These are phyloP conservation scores for Scalopus aquaticus DNA, from an alignment of 2,113 vertebrate species.

Conservation along the genomic window DNA sequence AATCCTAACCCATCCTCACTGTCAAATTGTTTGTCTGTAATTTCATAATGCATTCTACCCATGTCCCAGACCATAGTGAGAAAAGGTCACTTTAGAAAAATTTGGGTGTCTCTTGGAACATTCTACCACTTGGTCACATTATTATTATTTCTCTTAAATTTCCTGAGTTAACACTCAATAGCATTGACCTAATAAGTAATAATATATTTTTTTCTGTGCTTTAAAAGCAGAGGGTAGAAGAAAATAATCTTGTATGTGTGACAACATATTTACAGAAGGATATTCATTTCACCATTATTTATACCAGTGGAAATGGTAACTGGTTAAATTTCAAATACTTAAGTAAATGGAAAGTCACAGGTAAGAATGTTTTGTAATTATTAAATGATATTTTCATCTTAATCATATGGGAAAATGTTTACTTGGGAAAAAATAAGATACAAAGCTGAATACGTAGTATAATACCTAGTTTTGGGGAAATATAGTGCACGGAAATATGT, in stretches of 20 bases:
- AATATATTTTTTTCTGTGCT: background rate
- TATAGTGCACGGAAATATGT: background rate
- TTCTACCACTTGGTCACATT: background rate
- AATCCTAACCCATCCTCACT: background rate
- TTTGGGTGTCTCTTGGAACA: background rate
- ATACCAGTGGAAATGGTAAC: background rate
- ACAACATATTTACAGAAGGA: background rate
- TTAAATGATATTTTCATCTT: slow-evolving; percentile 20
- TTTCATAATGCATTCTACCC: background rate
- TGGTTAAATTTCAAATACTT: background rate
- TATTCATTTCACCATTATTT: background rate
- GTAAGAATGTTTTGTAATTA: background rate
- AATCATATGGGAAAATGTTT: background rate
- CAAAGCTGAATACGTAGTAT: background rate
- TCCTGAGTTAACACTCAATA: background rate
- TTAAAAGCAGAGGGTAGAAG: background rate
- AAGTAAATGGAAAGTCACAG: background rate
- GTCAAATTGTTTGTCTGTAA: background rate
- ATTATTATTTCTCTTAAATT: background rate
- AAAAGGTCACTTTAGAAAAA: background rate
- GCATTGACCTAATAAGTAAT: background rate
- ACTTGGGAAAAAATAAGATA: background rate
- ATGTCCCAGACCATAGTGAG: background rate
- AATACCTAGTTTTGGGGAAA: background rate
- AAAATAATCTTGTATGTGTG: background rate